phyloP scores from a whole-genome alignment of 2,113 vertebrate species.

The Poeciliopsis turrubarensis region DNA sequence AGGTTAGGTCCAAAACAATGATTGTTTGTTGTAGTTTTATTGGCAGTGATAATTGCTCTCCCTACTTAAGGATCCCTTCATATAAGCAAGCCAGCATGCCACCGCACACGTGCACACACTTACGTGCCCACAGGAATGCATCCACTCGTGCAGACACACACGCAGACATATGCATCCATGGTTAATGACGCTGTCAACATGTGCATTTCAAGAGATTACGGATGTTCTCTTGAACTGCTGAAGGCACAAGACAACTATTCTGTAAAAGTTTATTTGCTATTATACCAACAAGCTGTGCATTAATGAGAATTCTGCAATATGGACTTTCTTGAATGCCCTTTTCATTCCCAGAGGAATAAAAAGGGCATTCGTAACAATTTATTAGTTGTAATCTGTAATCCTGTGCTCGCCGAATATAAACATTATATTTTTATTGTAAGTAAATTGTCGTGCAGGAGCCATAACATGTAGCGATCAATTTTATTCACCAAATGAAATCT shows the following conservation, averaged over 20 bases:
- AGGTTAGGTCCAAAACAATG: conserved; percentile 78
- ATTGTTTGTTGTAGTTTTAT: conserved; percentile 81
- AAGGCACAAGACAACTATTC: not conserved
- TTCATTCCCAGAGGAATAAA: conserved; percentile 26
- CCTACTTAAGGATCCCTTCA: conserved; percentile 59
- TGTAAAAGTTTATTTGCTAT: not conserved
- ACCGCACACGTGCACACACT: conserved; percentile 68
- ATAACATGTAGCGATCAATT: conserved; percentile 30
- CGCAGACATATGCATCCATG: conserved; percentile 9
- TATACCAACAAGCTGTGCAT: not conserved
- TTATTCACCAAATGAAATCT: conserved; percentile 26
- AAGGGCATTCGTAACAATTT: not conserved
- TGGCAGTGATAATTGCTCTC: conserved; percentile 77
- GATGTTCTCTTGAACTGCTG: conserved; percentile 10
- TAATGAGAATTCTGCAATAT: conserved; percentile 1
- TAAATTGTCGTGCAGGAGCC: conserved; percentile 13
- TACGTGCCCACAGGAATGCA: conserved; percentile 67
- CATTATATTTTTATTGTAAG: conserved; percentile 3
- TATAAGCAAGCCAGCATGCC: conserved; percentile 47
- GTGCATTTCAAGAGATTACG: conserved; percentile 23
- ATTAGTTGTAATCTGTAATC: not conserved
- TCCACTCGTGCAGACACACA: conserved; percentile 31
- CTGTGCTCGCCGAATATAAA: conserved; percentile 26
- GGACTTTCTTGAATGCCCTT: conserved; percentile 11
- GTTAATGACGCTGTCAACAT: conserved; percentile 42